Percentiles rank a stretch among this genome's conserved stretches.
Evolutionary conservation across 2,888 invertebrate species (phyloP).

Genomic region (Catocala nupta): DNA sequence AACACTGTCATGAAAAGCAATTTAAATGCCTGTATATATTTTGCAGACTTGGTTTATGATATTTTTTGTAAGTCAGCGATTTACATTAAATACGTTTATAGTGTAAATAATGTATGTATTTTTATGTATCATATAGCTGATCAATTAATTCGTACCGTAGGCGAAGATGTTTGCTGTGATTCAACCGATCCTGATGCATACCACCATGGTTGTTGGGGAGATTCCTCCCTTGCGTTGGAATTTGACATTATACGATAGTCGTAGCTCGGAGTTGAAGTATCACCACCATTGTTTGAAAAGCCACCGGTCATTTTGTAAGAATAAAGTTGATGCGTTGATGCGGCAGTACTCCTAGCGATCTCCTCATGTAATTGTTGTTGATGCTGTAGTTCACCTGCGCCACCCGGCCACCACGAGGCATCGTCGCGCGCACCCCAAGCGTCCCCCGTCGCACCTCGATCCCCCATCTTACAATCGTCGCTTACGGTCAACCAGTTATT

Average conservation of each 20-base stretch:
- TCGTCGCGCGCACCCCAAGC: slow-evolving; percentile 88
- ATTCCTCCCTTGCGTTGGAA: slow-evolving; percentile 83
- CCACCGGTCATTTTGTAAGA: slow-evolving; percentile 95
- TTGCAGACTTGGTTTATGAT: too few species aligned
- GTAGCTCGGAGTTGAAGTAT: slow-evolving; percentile 90
- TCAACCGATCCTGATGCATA: slow-evolving; percentile 90
- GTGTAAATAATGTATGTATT: neutral
- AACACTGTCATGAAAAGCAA: too few species aligned
- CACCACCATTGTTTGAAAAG: slow-evolving; percentile 91
- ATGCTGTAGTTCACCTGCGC: slow-evolving; percentile 83
- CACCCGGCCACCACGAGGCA: slow-evolving; percentile 86
- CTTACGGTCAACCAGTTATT: slow-evolving; percentile 82
- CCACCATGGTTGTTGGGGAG: slow-evolving; percentile 90
- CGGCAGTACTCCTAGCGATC: slow-evolving; percentile 79
- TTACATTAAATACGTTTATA: too few species aligned
- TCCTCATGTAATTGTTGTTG: slow-evolving; percentile 85
- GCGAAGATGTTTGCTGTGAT: slow-evolving; percentile 81
- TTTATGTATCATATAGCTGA: neutral
- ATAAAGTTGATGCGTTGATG: slow-evolving; percentile 91
- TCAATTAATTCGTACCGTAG: slow-evolving; percentile 72
- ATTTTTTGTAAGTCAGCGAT: too few species aligned
- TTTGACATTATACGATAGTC: slow-evolving; percentile 91
- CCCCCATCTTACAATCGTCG: slow-evolving; percentile 83
- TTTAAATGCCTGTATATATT: too few species aligned
- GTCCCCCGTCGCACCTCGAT: slow-evolving; percentile 86